These are phyloP conservation scores for Promerops cafer DNA, from an alignment of 2,113 vertebrate species.

Conservation along the genomic window DNA sequence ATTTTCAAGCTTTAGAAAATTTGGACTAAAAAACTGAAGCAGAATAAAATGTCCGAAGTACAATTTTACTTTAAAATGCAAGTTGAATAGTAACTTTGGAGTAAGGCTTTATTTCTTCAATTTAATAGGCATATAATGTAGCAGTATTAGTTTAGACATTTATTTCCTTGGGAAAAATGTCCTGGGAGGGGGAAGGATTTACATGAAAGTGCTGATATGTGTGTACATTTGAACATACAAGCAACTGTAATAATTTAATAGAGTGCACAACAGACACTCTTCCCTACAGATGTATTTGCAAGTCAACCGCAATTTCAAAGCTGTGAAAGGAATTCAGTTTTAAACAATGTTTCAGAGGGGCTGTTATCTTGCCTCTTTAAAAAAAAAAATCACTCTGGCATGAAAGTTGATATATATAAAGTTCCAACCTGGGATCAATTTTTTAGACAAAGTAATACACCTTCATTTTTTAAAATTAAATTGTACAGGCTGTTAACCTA, in stretches of 20 bases:
- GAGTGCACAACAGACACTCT: neutral
- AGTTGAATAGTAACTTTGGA: neutral
- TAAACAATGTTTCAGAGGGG: neutral
- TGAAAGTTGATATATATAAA: constrained; percentile 23
- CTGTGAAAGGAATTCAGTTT: neutral
- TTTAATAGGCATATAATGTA: neutral
- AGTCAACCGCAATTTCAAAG: neutral
- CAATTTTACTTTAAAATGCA: neutral
- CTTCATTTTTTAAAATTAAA: constrained; percentile 7
- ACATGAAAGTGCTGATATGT: neutral
- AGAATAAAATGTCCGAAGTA: neutral
- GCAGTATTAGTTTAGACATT: neutral
- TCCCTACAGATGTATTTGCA: neutral
- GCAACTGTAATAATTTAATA: neutral
- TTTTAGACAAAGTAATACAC: constrained; percentile 23
- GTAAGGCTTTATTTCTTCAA: neutral
- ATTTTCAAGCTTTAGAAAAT: neutral
- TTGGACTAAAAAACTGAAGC: neutral
- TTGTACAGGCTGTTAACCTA: constrained; percentile 43
- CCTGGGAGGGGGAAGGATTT: neutral
- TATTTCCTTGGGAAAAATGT: neutral
- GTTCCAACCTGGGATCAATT: neutral
- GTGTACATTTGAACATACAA: neutral
- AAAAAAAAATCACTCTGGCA: neutral
- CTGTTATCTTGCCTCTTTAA: neutral